These are phyloP conservation scores for Gambelia wislizenii DNA, from an alignment of 2,797 vertebrate species.

Conservation along the genomic window DNA sequence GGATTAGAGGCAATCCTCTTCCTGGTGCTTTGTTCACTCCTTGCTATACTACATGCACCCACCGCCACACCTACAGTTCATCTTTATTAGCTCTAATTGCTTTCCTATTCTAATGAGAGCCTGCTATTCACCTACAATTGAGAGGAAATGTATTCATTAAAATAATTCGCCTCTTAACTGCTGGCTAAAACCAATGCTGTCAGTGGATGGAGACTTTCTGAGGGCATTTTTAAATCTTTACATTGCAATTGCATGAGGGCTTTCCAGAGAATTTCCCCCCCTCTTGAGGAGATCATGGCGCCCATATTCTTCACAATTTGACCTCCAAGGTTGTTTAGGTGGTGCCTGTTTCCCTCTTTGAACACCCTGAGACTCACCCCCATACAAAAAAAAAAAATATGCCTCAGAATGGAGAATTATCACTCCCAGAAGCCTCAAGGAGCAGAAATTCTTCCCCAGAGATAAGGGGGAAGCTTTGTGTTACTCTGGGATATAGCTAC, in stretches of 20 bases:
- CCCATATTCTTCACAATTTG: too few relatives aligned
- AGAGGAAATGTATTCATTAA: conserved; percentile 86
- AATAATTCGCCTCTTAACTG: conserved; percentile 81
- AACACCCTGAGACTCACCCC: too few relatives aligned
- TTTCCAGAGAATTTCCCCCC: neutral
- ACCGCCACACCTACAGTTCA: conserved; percentile 75
- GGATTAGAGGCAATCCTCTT: conserved; percentile 77
- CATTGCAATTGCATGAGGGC: accelerated
- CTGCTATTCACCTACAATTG: conserved; percentile 80
- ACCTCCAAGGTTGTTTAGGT: too few relatives aligned
- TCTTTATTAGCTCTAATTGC: conserved; percentile 88
- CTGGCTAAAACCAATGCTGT: conserved; percentile 74
- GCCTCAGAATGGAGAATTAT: too few relatives aligned
- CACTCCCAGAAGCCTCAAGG: too few relatives aligned
- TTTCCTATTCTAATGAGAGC: conserved; percentile 85
- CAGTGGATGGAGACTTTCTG: conserved; percentile 43
- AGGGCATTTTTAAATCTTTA: neutral
- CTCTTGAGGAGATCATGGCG: neutral
- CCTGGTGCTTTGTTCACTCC: conserved; percentile 75
- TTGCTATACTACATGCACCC: conserved; percentile 78
- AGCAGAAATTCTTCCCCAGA: too few relatives aligned
- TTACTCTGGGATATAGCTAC: too few relatives aligned
- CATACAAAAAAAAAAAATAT: too few relatives aligned
- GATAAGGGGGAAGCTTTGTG: too few relatives aligned
- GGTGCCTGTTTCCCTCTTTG: too few relatives aligned